phyloP scores from a whole-genome alignment of 2,888 invertebrate genomes.

The Euproctis similis region DNA sequence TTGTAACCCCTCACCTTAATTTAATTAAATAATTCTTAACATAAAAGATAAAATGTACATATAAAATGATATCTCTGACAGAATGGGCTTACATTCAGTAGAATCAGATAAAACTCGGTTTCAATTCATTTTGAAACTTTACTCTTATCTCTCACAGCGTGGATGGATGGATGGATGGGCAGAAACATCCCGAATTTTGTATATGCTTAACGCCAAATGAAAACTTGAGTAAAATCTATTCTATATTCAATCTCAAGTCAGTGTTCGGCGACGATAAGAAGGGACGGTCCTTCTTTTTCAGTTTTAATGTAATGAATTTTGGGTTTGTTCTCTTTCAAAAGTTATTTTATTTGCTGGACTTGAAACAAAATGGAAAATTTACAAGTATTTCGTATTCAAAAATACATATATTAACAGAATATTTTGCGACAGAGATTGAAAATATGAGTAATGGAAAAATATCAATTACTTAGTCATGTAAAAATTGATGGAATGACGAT shows the following conservation, averaged over 20 bases:
- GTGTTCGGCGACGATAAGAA: conserved; percentile 34
- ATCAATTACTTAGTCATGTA: no score
- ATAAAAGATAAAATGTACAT: conserved; percentile 35
- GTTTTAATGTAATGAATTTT: conserved; percentile 20
- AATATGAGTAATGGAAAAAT: no score
- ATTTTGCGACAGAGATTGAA: no score
- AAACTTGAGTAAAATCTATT: conserved; percentile 41
- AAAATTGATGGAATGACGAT: no score
- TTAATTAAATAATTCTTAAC: conserved; percentile 34
- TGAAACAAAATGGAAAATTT: no score
- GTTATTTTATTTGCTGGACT: no score
- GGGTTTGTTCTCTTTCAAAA: no score
- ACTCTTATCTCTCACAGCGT: conserved; percentile 39
- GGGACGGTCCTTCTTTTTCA: conserved; percentile 20
- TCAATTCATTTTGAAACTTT: conserved; percentile 49
- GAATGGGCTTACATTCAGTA: conserved; percentile 32
- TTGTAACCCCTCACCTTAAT: conserved; percentile 16
- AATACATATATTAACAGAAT: no score
- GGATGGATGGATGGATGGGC: conserved; percentile 29
- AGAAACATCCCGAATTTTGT: conserved; percentile 41
- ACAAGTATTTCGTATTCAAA: no score
- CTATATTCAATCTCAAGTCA: conserved; percentile 42
- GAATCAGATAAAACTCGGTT: conserved; percentile 41
- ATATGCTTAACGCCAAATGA: conserved; percentile 36
- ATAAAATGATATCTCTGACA: conserved; percentile 30